Evolutionary conservation across 1,140 invertebrate genomes (phyloP).

Genomic region (Drosophila rhopaloa): DNA sequence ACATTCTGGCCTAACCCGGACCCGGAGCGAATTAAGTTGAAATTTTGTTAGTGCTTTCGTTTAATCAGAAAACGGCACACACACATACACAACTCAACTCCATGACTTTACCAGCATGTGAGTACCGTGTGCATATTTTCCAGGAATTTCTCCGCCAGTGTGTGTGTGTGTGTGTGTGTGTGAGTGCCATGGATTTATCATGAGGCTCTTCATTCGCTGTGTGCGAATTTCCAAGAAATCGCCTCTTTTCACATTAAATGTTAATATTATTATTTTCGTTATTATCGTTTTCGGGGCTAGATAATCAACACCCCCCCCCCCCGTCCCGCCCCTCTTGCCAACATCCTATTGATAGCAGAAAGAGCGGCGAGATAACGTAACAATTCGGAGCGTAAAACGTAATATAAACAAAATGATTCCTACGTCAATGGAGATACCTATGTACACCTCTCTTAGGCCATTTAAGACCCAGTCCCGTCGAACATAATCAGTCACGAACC

Average conservation of each 20-base stretch:
- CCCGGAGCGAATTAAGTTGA: constrained; percentile 65
- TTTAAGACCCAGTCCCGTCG: constrained; percentile 33
- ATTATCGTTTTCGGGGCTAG: constrained; percentile 43
- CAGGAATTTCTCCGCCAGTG: constrained; percentile 58
- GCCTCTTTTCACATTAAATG: constrained; percentile 67
- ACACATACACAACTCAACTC: constrained; percentile 29
- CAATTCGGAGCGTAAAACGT: constrained; percentile 21
- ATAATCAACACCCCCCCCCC: constrained; percentile 35
- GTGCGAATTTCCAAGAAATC: constrained; percentile 63
- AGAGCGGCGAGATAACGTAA: constrained; percentile 17
- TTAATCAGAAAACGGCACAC: constrained; percentile 71
- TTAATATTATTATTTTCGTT: constrained; percentile 75
- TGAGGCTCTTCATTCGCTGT: constrained; percentile 37
- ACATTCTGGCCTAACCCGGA: constrained; percentile 28
- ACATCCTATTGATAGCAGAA: constrained; percentile 27
- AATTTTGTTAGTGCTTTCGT: constrained; percentile 73
- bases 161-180: constrained; percentile 26
- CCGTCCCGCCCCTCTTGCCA: neutral
- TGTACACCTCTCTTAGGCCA: constrained; percentile 34
- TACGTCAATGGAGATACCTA: constrained; percentile 35
- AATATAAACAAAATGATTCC: constrained; percentile 51
- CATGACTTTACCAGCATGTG: constrained; percentile 69
- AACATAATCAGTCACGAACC: constrained; percentile 75
- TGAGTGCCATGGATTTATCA: constrained; percentile 53
- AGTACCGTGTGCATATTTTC: constrained; percentile 75